Conservation (phyloP, 2,888 invertebrate species). For the Pherbina coryleti region DNA sequence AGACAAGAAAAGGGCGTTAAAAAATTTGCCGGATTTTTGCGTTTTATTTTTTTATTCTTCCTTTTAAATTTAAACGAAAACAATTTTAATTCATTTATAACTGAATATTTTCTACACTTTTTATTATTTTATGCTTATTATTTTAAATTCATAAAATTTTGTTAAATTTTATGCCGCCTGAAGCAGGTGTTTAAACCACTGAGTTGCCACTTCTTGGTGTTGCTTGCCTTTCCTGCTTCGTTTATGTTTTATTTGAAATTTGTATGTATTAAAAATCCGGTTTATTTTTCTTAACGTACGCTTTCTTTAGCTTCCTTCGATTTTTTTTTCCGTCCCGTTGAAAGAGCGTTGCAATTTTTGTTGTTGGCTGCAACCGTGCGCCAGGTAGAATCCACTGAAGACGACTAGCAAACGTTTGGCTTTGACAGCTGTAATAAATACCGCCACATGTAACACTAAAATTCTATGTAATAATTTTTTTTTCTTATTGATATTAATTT, state of each 20-base stretch:
- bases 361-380: conserved; percentile 17
- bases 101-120: not conserved
- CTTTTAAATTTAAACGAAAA: not conserved
- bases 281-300: conserved; percentile 10
- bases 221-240: not conserved
- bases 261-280: conserved; percentile 29
- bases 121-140: not conserved
- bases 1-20: not conserved
- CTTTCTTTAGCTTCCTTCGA: conserved; percentile 32
- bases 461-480: conserved; percentile 8
- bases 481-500: not conserved
- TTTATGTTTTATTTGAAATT: not conserved
- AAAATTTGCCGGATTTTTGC: not conserved
- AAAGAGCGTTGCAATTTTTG: conserved; percentile 19
- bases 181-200: not conserved
- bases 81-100: not conserved
- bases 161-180: too few relatives aligned
- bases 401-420: not conserved
- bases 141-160: too few relatives aligned
- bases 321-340: not conserved
- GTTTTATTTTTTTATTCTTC: not conserved
- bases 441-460: not conserved
- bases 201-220: not conserved
- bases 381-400: conserved; percentile 20
- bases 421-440: conserved; percentile 25